Conservation (phyloP, 2,888 invertebrate genomes). For the Himalopsyche kuldschensis region DNA sequence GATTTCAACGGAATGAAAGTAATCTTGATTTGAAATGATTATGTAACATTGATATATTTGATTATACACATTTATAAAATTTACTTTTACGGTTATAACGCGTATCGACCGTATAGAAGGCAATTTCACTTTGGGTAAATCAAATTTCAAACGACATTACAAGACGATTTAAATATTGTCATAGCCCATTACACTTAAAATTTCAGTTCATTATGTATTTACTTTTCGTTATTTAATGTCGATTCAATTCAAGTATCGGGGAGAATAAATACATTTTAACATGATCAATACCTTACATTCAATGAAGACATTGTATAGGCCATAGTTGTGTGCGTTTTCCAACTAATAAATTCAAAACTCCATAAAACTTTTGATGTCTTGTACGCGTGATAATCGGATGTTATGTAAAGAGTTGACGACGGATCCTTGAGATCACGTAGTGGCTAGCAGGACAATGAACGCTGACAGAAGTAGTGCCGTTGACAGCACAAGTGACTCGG, state of each 20-base stretch:
- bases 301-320: constrained; percentile 20
- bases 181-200: background rate
- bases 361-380: background rate
- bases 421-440: constrained; percentile 15
- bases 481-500: constrained; percentile 41
- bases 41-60: constrained; percentile 31
- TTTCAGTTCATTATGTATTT: background rate
- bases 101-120: constrained; percentile 5
- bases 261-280: background rate
- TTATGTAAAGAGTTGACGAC: background rate
- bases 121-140: constrained; percentile 7
- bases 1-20: constrained; percentile 33
- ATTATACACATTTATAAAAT: constrained; percentile 33
- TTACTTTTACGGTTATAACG: constrained; percentile 12
- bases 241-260: background rate
- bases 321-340: constrained; percentile 31
- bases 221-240: background rate
- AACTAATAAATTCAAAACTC: constrained; percentile 1
- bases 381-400: background rate
- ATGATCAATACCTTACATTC: constrained; percentile 6
- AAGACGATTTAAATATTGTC: background rate
- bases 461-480: constrained; percentile 21
- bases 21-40: constrained; percentile 36
- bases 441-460: constrained; percentile 3
- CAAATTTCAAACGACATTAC: background rate